These are phyloP conservation scores for Sweltsa coloradensis DNA, from an alignment of 1,140 invertebrate species.

Conservation along the genomic window DNA sequence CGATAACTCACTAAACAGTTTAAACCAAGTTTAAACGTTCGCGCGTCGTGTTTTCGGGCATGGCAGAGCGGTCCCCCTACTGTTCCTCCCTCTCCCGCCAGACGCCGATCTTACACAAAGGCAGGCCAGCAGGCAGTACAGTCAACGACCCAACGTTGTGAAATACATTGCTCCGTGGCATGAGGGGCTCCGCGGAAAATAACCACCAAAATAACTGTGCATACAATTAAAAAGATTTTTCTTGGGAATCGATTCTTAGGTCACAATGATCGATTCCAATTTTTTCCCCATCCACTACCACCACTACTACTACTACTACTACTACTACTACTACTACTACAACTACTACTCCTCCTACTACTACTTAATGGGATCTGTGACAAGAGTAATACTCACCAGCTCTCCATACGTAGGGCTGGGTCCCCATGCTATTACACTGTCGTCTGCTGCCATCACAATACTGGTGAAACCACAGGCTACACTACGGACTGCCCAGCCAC, in stretches of 20 bases:
- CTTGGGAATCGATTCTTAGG: not conserved
- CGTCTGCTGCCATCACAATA: conserved; percentile 79
- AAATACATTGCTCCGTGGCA: no score
- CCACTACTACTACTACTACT: not conserved
- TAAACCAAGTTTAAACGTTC: no score
- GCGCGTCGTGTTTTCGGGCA: no score
- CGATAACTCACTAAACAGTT: no score
- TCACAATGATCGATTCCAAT: not conserved
- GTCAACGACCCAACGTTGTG: no score
- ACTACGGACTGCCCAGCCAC: conserved; percentile 78
- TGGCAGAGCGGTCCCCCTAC: no score
- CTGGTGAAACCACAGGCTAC: conserved; percentile 69
- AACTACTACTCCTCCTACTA: conserved; percentile 1
- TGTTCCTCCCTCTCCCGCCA: no score
- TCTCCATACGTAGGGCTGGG: conserved; percentile 85
- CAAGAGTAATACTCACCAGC: conserved; percentile 43
- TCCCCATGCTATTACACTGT: conserved; percentile 83
- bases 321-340: not conserved
- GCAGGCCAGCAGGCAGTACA: no score
- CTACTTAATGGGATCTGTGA: not conserved
- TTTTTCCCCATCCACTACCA: not conserved
- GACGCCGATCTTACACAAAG: no score
- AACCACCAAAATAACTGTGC: not conserved
- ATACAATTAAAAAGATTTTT: not conserved
- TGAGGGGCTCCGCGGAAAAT: no score